Evolutionary conservation across 2,113 vertebrate genomes (phyloP).

Genomic region (Heptranchias perlo): DNA sequence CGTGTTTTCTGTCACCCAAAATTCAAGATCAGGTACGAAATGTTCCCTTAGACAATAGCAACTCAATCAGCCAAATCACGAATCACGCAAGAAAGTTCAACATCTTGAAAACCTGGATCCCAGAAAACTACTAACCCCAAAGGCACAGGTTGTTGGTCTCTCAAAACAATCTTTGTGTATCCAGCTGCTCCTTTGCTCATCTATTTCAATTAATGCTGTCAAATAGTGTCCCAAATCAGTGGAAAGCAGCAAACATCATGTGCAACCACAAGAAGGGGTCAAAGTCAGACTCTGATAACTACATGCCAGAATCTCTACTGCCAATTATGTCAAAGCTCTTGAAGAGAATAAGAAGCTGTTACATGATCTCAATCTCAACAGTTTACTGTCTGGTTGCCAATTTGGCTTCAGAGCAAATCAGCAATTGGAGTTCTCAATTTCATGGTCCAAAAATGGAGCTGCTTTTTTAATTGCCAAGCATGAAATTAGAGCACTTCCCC

Average conservation of each 20-base stretch:
- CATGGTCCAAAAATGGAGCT: neutral
- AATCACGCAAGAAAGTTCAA: neutral
- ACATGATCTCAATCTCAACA: neutral
- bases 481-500: neutral
- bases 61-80: neutral
- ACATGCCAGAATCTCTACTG: neutral
- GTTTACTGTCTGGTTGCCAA: neutral
- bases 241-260: neutral
- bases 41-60: neutral
- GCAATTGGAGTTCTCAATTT: neutral
- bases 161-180: neutral
- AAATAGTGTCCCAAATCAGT: neutral
- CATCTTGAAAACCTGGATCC: neutral
- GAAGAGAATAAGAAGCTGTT: neutral
- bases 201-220: neutral
- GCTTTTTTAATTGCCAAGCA: neutral
- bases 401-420: neutral
- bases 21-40: neutral
- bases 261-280: neutral
- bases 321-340: neutral
- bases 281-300: neutral
- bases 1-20: neutral
- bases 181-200: neutral
- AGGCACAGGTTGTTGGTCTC: conserved; percentile 10
- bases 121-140: neutral